A percentile compares a stretch with the other conserved stretches of the same genome.
Evolutionary conservation across 2,888 invertebrate species (phyloP).

Genomic region (Scelioninae gen. 2): DNA sequence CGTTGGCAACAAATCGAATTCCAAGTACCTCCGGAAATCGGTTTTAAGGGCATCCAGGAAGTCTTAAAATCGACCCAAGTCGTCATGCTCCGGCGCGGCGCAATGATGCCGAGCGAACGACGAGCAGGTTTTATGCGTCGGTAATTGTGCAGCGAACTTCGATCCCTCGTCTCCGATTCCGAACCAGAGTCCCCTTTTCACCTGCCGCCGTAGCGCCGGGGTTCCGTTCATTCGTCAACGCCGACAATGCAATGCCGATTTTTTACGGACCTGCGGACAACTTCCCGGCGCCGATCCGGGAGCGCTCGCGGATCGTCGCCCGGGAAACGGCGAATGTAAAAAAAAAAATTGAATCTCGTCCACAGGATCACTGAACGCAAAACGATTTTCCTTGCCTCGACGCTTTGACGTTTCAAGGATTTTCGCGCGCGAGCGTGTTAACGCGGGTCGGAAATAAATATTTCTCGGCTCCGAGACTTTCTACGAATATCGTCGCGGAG

Average conservation of each 20-base stretch:
- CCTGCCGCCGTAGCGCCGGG: neutral
- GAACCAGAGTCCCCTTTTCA: constrained; percentile 12
- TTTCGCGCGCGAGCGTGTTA: no score
- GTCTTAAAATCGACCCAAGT: constrained; percentile 31
- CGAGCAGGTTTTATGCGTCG: constrained; percentile 45
- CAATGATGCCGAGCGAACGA: constrained; percentile 34
- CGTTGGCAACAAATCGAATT: no score
- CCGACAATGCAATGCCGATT: constrained; percentile 11
- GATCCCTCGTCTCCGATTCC: constrained; percentile 1
- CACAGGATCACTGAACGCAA: no score
- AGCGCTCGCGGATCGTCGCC: no score
- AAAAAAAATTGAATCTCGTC: no score
- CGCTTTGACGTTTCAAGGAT: no score
- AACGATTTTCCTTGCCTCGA: no score
- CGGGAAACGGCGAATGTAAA: no score
- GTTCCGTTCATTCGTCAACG: constrained; percentile 5
- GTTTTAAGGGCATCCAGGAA: constrained; percentile 27
- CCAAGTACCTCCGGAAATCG: constrained; percentile 14
- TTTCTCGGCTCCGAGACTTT: no score
- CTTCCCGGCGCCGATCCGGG: constrained; percentile 5
- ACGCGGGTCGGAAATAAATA: no score
- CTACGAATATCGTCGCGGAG: no score
- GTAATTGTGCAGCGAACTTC: constrained; percentile 46
- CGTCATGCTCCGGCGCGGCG: constrained; percentile 28
- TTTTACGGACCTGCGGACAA: constrained; percentile 15